Conservation (phyloP, 2,888 invertebrate genomes). For the Lucinisca nassula region DNA sequence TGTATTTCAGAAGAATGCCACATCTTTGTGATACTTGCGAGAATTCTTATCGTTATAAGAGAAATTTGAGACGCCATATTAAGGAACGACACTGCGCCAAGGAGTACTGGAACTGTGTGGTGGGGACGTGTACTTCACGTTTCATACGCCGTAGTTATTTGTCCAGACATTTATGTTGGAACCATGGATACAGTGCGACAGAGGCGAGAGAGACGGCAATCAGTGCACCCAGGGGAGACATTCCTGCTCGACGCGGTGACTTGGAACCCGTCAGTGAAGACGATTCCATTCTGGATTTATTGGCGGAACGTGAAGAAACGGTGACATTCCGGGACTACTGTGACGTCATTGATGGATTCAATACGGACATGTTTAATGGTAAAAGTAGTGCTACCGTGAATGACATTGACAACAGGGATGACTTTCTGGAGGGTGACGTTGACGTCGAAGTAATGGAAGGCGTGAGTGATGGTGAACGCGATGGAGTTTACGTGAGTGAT, state of each 20-base stretch:
- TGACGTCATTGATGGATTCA: background rate
- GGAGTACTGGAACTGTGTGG: slow-evolving; percentile 3
- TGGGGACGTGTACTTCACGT: background rate
- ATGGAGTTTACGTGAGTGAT: too few species aligned
- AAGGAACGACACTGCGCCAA: background rate
- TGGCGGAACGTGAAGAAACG: slow-evolving; percentile 2
- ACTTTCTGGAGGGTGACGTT: too few species aligned
- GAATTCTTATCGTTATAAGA: background rate
- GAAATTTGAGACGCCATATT: slow-evolving; percentile 20
- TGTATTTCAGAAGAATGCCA: background rate
- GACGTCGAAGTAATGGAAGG: too few species aligned
- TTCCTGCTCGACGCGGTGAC: background rate
- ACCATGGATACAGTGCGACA: background rate
- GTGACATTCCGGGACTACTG: background rate
- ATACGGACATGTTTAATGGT: background rate
- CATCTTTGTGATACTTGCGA: background rate
- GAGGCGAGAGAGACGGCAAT: background rate
- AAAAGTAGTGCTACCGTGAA: background rate
- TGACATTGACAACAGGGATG: too few species aligned
- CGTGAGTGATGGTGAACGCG: too few species aligned
- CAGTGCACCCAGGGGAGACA: background rate
- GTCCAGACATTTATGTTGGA: background rate
- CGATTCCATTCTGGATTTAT: background rate
- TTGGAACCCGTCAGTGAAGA: slow-evolving; percentile 12
- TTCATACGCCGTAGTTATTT: slow-evolving; percentile 29